phyloP scores from a whole-genome alignment of 1,140 invertebrate genomes.

The Bombus haemorrhoidalis region DNA sequence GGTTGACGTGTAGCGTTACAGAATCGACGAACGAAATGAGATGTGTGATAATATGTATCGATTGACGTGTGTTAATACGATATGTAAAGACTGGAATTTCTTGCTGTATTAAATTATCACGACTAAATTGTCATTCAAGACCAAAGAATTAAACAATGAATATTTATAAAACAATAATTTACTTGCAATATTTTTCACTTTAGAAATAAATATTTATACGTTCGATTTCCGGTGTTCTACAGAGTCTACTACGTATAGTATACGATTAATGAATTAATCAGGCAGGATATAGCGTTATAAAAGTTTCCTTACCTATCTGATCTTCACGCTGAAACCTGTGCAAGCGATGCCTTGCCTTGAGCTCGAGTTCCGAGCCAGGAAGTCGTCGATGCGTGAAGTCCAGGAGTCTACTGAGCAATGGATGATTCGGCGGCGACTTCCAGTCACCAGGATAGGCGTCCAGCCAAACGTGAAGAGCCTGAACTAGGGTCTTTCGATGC shows the following conservation, averaged over 20 bases:
- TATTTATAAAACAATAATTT: not conserved
- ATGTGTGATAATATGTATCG: not conserved
- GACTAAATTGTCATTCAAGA: not conserved
- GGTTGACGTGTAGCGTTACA: not conserved
- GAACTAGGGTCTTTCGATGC: constrained; percentile 92
- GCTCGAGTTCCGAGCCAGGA: constrained; percentile 90
- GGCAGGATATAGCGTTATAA: not conserved
- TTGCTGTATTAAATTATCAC: no score
- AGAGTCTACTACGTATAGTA: not conserved
- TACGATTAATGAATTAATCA: not conserved
- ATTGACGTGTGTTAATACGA: not conserved
- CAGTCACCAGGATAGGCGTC: constrained; percentile 99
- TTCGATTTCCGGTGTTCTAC: no score
- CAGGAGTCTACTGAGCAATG: constrained; percentile 91
- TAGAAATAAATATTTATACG: not conserved
- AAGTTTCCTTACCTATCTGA: constrained; percentile 78
- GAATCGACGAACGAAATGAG: not conserved
- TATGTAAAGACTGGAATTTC: not conserved
- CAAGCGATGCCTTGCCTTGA: constrained; percentile 88
- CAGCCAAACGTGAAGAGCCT: constrained; percentile 97
- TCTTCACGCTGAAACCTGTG: constrained; percentile 84
- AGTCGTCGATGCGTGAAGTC: constrained; percentile 92
- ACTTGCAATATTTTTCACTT: not conserved
- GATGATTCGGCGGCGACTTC: constrained; percentile 92
- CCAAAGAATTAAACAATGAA: not conserved